A percentile compares a stretch with the other conserved stretches of the same genome.
Conservation (phyloP, 2,888 invertebrate species). For the Harpalus rufipes region DNA sequence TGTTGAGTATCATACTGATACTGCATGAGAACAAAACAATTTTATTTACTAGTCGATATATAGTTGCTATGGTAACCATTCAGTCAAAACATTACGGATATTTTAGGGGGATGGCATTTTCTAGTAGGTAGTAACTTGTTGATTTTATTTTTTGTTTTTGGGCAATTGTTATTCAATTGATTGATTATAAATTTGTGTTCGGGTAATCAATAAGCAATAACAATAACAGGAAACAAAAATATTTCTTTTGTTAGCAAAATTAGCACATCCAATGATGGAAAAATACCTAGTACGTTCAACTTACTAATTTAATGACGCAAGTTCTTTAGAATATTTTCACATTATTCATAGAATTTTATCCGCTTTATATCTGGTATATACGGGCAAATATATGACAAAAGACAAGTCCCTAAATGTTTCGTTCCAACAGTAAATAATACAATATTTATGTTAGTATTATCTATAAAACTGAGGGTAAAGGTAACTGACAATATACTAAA, state of each 20-base stretch:
- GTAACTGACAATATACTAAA: too few species aligned
- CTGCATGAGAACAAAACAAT: slow-evolving; percentile 29
- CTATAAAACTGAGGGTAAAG: too few species aligned
- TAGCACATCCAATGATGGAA: too few species aligned
- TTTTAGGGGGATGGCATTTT: slow-evolving; percentile 27
- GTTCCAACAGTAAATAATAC: too few species aligned
- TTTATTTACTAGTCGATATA: slow-evolving; percentile 56
- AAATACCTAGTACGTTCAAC: too few species aligned
- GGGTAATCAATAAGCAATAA: not conserved
- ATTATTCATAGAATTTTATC: too few species aligned
- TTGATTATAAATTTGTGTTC: not conserved
- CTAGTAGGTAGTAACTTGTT: slow-evolving; percentile 16
- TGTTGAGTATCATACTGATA: not conserved
- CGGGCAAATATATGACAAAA: too few species aligned
- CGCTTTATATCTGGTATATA: too few species aligned
- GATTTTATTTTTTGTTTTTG: not conserved
- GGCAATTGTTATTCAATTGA: slow-evolving; percentile 64
- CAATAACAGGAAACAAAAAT: not conserved
- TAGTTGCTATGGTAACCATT: slow-evolving; percentile 32
- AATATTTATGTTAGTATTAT: too few species aligned
- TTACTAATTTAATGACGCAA: too few species aligned
- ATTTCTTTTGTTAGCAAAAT: not conserved
- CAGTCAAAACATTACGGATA: slow-evolving; percentile 56
- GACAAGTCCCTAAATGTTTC: too few species aligned
- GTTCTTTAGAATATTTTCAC: too few species aligned